Percentiles rank a stretch among this genome's conserved stretches.
These are phyloP conservation scores for Clepsis dumicolana DNA, from an alignment of 2,888 invertebrate genomes.

Conservation along the genomic window DNA sequence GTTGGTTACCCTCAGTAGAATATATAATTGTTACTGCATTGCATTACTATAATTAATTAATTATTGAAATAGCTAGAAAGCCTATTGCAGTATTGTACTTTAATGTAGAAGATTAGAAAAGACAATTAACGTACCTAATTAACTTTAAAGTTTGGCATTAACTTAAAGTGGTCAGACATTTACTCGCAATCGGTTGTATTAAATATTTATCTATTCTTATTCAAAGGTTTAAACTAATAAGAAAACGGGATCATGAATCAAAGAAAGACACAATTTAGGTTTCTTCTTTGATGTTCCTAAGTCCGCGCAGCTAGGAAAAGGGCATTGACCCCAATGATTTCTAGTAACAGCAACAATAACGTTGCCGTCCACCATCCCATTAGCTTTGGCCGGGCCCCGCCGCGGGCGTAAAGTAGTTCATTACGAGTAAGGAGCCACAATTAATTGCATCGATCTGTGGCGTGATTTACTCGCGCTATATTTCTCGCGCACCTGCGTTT, in stretches of 20 bases:
- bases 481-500: conserved; percentile 76
- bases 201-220: too few relatives aligned
- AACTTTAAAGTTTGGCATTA: not conserved
- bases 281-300: too few relatives aligned
- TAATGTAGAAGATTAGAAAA: not conserved
- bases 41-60: too few relatives aligned
- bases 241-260: too few relatives aligned
- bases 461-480: conserved; percentile 76
- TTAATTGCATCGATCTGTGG: conserved; percentile 68
- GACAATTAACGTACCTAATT: not conserved
- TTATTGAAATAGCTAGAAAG: not conserved
- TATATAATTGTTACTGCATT: too few relatives aligned
- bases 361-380: conserved; percentile 7
- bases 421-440: conserved; percentile 43
- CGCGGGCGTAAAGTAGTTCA: conserved; percentile 41
- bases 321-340: conserved; percentile 13
- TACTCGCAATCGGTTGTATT: too few relatives aligned
- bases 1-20: too few relatives aligned
- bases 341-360: conserved; percentile 15
- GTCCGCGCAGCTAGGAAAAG: not conserved
- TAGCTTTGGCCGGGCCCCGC: conserved; percentile 10
- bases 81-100: not conserved
- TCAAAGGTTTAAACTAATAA: too few relatives aligned
- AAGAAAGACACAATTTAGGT: too few relatives aligned
- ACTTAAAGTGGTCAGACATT: too few relatives aligned